Evolutionary conservation across 2,797 vertebrate species (phyloP).

Genomic region (Bufotes viridis): DNA sequence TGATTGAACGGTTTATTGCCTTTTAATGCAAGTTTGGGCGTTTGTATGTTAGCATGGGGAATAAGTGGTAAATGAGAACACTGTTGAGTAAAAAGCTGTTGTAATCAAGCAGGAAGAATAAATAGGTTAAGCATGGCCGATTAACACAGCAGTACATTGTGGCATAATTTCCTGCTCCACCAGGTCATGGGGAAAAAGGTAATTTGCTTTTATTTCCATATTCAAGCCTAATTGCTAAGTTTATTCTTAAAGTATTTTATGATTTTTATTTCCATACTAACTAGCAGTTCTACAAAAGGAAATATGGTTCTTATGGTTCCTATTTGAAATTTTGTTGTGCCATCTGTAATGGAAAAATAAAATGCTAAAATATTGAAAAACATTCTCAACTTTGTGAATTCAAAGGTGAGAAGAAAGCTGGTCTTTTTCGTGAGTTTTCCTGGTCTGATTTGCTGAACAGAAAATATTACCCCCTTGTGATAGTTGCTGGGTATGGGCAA

Average conservation of each 20-base stretch:
- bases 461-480: neutral
- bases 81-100: constrained; percentile 27
- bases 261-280: constrained; percentile 3
- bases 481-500: neutral
- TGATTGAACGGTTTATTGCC: neutral
- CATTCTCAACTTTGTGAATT: neutral
- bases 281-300: neutral
- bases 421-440: no score
- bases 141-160: constrained; percentile 25
- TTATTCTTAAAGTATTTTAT: constrained; percentile 9
- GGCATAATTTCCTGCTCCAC: constrained; percentile 35
- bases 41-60: constrained; percentile 23
- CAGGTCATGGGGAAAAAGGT: constrained; percentile 15
- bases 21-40: constrained; percentile 21
- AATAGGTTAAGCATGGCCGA: constrained; percentile 32
- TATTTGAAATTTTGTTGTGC: neutral
- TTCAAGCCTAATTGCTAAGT: constrained; percentile 9
- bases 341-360: neutral
- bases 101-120: constrained; percentile 45
- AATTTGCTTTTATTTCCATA: constrained; percentile 36
- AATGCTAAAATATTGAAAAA: neutral
- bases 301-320: neutral
- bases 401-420: no score
- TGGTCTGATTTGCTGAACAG: neutral
- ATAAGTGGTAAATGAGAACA: constrained; percentile 33